Conservation (phyloP, 2,888 invertebrate genomes). For the Hermaeophaga mercurialis region DNA sequence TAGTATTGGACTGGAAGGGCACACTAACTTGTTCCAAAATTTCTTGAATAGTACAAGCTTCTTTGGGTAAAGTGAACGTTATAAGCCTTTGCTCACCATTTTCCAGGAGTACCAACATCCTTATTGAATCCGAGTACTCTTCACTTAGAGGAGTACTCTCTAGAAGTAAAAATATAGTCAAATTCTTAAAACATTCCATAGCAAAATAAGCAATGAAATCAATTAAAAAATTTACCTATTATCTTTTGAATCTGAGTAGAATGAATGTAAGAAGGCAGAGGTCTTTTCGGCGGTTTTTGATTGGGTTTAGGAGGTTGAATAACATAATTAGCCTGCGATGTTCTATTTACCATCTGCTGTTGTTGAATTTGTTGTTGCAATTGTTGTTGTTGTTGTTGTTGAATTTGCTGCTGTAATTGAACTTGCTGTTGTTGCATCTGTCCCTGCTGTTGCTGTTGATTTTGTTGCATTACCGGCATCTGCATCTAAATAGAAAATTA, state of each 20-base stretch:
- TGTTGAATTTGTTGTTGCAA: conserved; percentile 28
- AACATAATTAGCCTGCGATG: conserved; percentile 46
- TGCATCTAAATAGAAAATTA: conserved; percentile 17
- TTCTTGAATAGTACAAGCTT: conserved; percentile 82
- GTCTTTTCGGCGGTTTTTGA: conserved; percentile 40
- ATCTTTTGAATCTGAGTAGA: conserved; percentile 53
- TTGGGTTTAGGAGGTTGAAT: conserved; percentile 45
- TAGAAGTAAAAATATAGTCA: too few relatives aligned
- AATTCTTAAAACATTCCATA: too few relatives aligned
- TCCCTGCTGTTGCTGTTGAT: conserved; percentile 32
- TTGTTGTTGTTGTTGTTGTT: neutral
- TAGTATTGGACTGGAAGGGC: conserved; percentile 71
- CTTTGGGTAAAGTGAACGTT: conserved; percentile 80
- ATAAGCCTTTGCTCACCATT: conserved; percentile 82
- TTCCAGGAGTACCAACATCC: conserved; percentile 78
- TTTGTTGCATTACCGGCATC: conserved; percentile 6
- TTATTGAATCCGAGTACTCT: conserved; percentile 69
- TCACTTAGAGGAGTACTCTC: conserved; percentile 58
- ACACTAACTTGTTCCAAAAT: conserved; percentile 79
- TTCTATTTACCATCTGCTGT: conserved; percentile 44
- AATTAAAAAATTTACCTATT: conserved; percentile 49
- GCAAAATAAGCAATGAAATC: too few relatives aligned
- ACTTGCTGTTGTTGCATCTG: conserved; percentile 27
- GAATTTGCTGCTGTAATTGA: conserved; percentile 29
- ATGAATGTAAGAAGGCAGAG: conserved; percentile 50